A percentile compares a stretch with the other conserved stretches of the same genome.
phyloP scores from a whole-genome alignment of 2,113 vertebrate genomes.

The Ptilorrhoa leucosticta region DNA sequence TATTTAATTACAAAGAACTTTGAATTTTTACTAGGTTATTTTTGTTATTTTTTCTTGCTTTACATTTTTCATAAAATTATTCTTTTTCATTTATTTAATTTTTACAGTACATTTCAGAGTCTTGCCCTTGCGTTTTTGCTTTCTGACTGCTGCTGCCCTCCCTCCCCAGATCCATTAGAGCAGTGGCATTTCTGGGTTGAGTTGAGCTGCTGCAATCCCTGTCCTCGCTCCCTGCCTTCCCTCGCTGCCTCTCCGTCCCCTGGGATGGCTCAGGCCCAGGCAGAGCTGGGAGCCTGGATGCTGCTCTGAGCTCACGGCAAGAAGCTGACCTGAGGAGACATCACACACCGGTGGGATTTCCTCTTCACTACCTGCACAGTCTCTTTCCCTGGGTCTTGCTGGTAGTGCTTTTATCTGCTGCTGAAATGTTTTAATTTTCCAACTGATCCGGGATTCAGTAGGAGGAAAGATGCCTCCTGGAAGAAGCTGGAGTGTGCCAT shows the following conservation, averaged over 20 bases:
- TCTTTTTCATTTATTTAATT: not conserved
- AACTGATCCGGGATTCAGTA: not conserved
- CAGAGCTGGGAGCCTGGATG: not conserved
- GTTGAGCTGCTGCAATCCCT: not conserved
- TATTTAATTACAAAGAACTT: not conserved
- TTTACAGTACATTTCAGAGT: not conserved
- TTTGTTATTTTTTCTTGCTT: not conserved
- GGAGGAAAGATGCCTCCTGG: not conserved
- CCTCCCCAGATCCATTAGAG: not conserved
- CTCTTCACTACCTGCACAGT: not conserved
- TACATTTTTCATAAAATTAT: fast-evolving
- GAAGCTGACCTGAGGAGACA: not conserved
- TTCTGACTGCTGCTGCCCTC: not conserved
- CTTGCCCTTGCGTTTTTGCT: not conserved
- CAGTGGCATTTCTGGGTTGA: not conserved
- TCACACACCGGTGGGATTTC: not conserved
- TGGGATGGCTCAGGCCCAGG: not conserved
- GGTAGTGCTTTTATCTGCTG: not conserved
- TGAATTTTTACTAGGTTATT: not conserved
- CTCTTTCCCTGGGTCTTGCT: not conserved
- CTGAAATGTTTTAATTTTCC: not conserved
- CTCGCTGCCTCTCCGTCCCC: not conserved
- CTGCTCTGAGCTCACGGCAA: not conserved
- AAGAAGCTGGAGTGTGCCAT: fast-evolving
- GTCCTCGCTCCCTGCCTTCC: not conserved